phyloP scores from a whole-genome alignment of 2,797 vertebrate genomes.

The Falco naumanni region DNA sequence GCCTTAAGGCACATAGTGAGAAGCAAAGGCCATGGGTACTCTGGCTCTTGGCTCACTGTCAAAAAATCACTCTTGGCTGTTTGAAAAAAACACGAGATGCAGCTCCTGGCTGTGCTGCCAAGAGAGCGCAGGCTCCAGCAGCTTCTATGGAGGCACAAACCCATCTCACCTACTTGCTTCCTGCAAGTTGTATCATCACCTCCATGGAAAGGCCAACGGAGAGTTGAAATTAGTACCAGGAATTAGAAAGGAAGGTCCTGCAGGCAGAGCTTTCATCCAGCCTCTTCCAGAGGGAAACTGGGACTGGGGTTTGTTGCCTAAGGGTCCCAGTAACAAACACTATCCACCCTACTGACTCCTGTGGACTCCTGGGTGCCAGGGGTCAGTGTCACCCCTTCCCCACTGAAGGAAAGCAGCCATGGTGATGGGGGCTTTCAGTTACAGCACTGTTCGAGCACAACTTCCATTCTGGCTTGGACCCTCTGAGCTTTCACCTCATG shows the following conservation, averaged over 20 bases:
- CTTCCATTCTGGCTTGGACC: neutral
- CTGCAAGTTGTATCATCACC: neutral
- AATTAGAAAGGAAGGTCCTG: neutral
- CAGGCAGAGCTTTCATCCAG: neutral
- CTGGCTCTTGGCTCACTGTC: neutral
- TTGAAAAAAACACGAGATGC: neutral
- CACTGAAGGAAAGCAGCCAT: neutral
- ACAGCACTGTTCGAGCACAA: neutral
- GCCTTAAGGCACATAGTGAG: neutral
- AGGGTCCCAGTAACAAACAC: neutral
- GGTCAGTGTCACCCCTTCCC: neutral
- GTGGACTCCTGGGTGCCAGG: neutral
- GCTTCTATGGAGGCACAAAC: neutral
- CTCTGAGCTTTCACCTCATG: neutral
- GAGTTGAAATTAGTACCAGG: neutral
- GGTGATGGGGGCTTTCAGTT: neutral
- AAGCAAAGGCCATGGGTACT: fast-evolving
- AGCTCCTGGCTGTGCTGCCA: neutral
- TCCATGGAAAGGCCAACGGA: neutral
- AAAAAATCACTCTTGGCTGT: neutral
- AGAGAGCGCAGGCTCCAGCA: neutral
- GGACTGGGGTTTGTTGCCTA: neutral
- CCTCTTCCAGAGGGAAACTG: neutral
- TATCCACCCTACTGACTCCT: neutral
- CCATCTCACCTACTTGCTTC: neutral